Conservation (phyloP, 2,888 invertebrate genomes). For the Thymelicus acteon region DNA sequence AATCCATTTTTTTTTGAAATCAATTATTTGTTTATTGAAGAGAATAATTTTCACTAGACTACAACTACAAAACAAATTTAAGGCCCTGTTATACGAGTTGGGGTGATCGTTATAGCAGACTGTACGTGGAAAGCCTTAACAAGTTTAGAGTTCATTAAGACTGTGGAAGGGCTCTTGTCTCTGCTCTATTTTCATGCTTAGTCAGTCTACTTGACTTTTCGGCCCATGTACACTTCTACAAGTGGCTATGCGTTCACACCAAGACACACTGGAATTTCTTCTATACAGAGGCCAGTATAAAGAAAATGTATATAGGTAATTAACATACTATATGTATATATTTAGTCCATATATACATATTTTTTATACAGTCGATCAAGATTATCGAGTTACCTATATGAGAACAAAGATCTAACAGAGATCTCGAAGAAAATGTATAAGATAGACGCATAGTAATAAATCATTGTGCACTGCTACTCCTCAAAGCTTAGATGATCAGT, state of each 20-base stretch:
- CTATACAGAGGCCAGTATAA: neutral
- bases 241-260: slow-evolving; percentile 21
- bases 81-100: slow-evolving; percentile 1
- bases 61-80: slow-evolving; percentile 15
- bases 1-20: no score
- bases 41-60: no score
- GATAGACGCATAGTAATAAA: neutral
- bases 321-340: no score
- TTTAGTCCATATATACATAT: no score
- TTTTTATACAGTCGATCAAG: no score
- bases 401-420: no score
- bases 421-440: no score
- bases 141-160: slow-evolving; percentile 34
- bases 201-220: slow-evolving; percentile 35
- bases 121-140: slow-evolving; percentile 25
- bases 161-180: slow-evolving; percentile 23
- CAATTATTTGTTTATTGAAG: no score
- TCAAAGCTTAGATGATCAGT: no score
- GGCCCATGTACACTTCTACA: slow-evolving; percentile 36
- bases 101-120: slow-evolving; percentile 15
- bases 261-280: neutral
- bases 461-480: neutral
- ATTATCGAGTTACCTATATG: no score
- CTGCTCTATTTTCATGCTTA: slow-evolving; percentile 38
- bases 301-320: no score